Conservation (phyloP, 2,888 invertebrate genomes). For the Barypeithes pellucidus region DNA sequence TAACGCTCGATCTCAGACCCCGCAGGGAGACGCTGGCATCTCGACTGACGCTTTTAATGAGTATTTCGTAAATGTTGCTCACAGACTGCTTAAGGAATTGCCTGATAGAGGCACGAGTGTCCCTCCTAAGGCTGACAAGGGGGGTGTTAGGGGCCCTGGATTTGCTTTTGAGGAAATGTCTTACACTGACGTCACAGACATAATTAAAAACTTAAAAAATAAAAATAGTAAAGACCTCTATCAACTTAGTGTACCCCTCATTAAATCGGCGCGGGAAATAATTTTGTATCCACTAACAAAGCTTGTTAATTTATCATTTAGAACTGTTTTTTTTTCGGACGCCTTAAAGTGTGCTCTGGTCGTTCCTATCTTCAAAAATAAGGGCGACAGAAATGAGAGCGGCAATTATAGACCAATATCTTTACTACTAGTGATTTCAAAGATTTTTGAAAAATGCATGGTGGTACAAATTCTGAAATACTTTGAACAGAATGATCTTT, state of each 20-base stretch:
- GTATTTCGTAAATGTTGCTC: background rate
- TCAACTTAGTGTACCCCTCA: background rate
- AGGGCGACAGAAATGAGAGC: too few species aligned
- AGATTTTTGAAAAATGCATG: background rate
- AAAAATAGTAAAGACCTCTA: background rate
- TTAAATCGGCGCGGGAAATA: background rate
- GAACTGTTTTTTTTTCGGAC: background rate
- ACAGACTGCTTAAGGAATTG: background rate
- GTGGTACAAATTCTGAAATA: constrained; percentile 7
- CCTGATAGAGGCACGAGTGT: background rate
- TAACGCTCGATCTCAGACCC: too few species aligned
- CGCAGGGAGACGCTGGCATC: too few species aligned
- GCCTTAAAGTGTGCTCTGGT: too few species aligned
- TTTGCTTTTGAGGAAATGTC: background rate
- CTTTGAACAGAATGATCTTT: constrained; percentile 16
- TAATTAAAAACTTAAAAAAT: background rate
- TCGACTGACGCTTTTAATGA: background rate
- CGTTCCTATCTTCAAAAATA: too few species aligned
- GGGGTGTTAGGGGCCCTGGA: background rate
- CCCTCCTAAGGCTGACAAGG: background rate
- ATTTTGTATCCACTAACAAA: background rate
- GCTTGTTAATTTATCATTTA: background rate
- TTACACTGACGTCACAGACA: background rate
- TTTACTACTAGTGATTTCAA: background rate
- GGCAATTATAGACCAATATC: too few species aligned